Conservation (phyloP, 2,113 vertebrate species). For the Rafetus swinhoei region DNA sequence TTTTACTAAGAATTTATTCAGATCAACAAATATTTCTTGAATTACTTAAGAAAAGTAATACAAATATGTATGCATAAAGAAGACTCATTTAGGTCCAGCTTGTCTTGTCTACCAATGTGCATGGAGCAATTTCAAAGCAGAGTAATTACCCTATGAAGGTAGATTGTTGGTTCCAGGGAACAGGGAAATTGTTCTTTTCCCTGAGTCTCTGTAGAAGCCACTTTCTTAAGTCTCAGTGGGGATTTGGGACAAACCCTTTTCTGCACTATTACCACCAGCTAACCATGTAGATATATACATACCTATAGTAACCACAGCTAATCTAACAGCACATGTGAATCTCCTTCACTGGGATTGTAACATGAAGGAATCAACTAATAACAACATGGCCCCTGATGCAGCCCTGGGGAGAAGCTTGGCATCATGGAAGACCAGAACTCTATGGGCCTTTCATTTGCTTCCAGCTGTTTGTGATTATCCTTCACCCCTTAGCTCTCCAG, state of each 20-base stretch:
- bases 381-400: not conserved
- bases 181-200: not conserved
- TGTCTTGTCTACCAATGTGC: not conserved
- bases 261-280: not conserved
- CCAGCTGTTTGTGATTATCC: not conserved
- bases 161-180: not conserved
- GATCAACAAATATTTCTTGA: slow-evolving; percentile 19
- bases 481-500: accelerated
- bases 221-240: not conserved
- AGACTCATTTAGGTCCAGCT: slow-evolving; percentile 16
- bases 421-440: not conserved
- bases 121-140: not conserved
- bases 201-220: not conserved
- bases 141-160: not conserved
- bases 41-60: not conserved
- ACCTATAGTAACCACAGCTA: not conserved
- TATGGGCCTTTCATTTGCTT: not conserved
- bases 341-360: not conserved
- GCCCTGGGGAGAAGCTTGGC: not conserved
- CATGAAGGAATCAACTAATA: not conserved
- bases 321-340: not conserved
- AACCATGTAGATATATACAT: not conserved
- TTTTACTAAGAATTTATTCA: slow-evolving; percentile 45
- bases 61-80: not conserved
- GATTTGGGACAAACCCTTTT: not conserved